Evolutionary conservation across 1,140 invertebrate genomes (phyloP).

Genomic region (Steinernema khuongi): DNA sequence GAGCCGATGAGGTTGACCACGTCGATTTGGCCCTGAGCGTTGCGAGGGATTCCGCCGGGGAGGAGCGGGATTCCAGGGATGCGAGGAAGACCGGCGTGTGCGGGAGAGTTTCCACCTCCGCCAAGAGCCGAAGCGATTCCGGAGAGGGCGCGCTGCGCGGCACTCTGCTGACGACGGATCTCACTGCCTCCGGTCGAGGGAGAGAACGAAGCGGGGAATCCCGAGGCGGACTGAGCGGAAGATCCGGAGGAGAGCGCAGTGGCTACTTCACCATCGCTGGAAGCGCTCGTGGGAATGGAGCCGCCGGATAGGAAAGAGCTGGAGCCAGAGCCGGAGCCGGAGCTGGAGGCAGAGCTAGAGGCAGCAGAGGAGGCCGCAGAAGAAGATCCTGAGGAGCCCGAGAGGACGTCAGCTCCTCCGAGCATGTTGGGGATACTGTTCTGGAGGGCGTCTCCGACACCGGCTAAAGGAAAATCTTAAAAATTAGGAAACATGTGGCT

Average conservation of each 20-base stretch:
- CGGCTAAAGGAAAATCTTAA: constrained; percentile 45
- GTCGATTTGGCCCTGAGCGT: constrained; percentile 58
- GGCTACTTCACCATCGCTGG: neutral
- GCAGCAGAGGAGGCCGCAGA: constrained; percentile 27
- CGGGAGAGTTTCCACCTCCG: constrained; percentile 52
- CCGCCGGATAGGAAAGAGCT: neutral
- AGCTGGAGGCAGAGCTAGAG: constrained; percentile 13
- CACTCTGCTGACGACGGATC: constrained; percentile 53
- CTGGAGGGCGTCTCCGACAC: constrained; percentile 55
- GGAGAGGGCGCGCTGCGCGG: constrained; percentile 51
- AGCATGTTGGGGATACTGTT: constrained; percentile 49
- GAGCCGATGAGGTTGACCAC: constrained; percentile 57
- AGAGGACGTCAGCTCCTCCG: constrained; percentile 30
- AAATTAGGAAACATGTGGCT: constrained; percentile 19
- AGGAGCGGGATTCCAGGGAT: constrained; percentile 56
- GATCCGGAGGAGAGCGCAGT: neutral
- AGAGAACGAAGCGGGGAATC: neutral
- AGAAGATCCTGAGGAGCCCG: constrained; percentile 19
- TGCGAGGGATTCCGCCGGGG: constrained; percentile 56
- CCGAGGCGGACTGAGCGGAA: neutral
- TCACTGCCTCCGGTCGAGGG: constrained; percentile 14
- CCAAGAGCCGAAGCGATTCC: constrained; percentile 57
- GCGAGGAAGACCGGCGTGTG: constrained; percentile 54
- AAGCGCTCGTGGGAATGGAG: neutral
- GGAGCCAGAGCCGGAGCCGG: neutral